Conservation (phyloP, 2,797 vertebrate genomes). For the Scarus forsteni region DNA sequence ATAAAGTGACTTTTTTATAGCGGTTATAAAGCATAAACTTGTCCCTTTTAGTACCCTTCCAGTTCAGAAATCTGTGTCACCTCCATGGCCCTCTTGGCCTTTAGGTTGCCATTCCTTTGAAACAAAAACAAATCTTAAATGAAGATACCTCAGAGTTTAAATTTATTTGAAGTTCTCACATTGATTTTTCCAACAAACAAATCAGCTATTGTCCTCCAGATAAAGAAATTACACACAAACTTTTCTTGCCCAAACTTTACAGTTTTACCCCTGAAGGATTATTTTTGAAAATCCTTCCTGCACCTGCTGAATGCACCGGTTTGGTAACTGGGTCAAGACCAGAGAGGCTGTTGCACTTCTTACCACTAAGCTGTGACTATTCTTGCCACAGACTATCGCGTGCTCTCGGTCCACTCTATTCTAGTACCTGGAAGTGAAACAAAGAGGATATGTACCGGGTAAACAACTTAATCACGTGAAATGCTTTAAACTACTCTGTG, state of each 20-base stretch:
- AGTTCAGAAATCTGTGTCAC: no score
- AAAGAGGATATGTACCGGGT: slow-evolving; percentile 62
- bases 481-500: slow-evolving; percentile 33
- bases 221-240: not conserved
- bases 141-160: not conserved
- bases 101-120: slow-evolving; percentile 5
- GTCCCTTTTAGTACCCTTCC: no score
- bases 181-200: slow-evolving; percentile 7
- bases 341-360: slow-evolving; percentile 72
- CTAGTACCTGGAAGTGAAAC: slow-evolving; percentile 61
- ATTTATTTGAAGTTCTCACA: not conserved
- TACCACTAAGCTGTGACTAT: slow-evolving; percentile 80
- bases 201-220: slow-evolving; percentile 3
- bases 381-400: slow-evolving; percentile 70
- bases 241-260: slow-evolving; percentile 25
- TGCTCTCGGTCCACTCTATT: slow-evolving; percentile 69
- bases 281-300: slow-evolving; percentile 62
- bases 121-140: slow-evolving; percentile 8
- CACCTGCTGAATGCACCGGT: slow-evolving; percentile 77
- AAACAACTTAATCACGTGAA: slow-evolving; percentile 66
- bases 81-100: no score
- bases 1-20: no score
- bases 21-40: no score
- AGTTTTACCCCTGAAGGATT: slow-evolving; percentile 59
- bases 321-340: slow-evolving; percentile 81